A percentile compares a stretch with the other conserved stretches of the same genome.
phyloP scores from a whole-genome alignment of 2,797 vertebrate species.

The Melanotaenia nigrans region DNA sequence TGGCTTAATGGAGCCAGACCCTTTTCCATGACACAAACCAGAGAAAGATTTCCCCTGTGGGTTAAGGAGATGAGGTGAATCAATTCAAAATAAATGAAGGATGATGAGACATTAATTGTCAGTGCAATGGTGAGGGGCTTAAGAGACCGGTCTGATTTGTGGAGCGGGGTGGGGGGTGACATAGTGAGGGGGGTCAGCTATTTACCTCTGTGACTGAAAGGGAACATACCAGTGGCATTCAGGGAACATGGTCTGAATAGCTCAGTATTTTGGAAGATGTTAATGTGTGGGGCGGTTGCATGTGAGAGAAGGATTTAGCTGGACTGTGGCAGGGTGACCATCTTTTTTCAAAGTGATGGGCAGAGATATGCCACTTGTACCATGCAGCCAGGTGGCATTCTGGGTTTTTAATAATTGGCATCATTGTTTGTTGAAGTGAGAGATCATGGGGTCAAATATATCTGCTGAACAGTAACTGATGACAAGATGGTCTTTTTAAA shows the following conservation, averaged over 20 bases:
- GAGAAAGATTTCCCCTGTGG: constrained; percentile 59
- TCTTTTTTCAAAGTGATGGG: constrained; percentile 42
- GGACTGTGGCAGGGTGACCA: constrained; percentile 9
- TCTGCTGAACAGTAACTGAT: neutral
- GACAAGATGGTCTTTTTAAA: neutral
- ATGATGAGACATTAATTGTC: constrained; percentile 65
- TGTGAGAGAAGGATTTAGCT: constrained; percentile 28
- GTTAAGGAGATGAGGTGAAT: constrained; percentile 50
- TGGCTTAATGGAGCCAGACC: constrained; percentile 57
- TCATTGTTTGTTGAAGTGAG: neutral
- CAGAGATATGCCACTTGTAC: neutral
- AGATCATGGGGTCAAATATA: constrained; percentile 3
- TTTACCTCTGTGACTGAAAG: constrained; percentile 50
- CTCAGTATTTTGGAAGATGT: constrained; percentile 69
- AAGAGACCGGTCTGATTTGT: constrained; percentile 43
- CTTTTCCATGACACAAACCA: constrained; percentile 69
- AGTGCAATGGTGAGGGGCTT: constrained; percentile 35
- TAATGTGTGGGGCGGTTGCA: constrained; percentile 50
- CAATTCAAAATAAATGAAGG: constrained; percentile 62
- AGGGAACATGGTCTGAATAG: constrained; percentile 63
- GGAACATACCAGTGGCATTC: constrained; percentile 56
- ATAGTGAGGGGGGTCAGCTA: constrained; percentile 16
- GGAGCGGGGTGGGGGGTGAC: constrained; percentile 18
- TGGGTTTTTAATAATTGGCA: neutral
- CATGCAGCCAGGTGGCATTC: constrained; percentile 4